Evolutionary conservation across 2,888 invertebrate species (phyloP), one percentile per base, ranked within the genome.

Genomic region (Noctua janthe): DNA sequence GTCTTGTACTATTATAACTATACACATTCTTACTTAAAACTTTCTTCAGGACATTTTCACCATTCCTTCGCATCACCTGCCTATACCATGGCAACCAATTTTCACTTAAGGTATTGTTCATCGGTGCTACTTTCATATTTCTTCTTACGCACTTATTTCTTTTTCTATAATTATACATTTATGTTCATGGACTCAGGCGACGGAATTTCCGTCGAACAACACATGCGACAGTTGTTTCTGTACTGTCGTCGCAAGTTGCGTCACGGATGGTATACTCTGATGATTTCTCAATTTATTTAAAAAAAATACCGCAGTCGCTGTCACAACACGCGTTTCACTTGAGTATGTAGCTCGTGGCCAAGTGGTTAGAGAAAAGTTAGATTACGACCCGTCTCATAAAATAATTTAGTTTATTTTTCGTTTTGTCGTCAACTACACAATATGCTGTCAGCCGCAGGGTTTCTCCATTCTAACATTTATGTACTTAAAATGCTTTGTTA

Each of bases 401-500:
- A 29, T 15, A 47, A 15, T 43, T n/a, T 69, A 64, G 23, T 43
- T n/a, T n/a, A n/a, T n/a, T 69, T 13, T 43, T 43, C 8, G 2
- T 49, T 49, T 64, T 35, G 2, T 39, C 7, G 4, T 49, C n/a
- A n/a, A 43, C 43, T 29, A n/a, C 17, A 43, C 17, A 62, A 51
- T 17, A 29, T 11, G 1, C 13, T 49, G 29, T 49, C 56, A 49
- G 17, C 51, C 29, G 15, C 81, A 62, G 11, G 51, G 7, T 20
- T 71, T 54, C 23, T 29, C 10, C 39, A 59, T 77, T 77, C 1
- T 23, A 49, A 39, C n/a, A 67, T 71, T 81, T 66, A 47, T n/a
- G n/a, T 62, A n/a, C 11, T 43, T 64, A 11, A 64, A 62, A 80
- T 66, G 54, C 8, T 49, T 54, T 83, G 43, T 71, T 56, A 29